Evolutionary conservation across 2,113 vertebrate genomes (phyloP).

Genomic region (Caranx melampygus): DNA sequence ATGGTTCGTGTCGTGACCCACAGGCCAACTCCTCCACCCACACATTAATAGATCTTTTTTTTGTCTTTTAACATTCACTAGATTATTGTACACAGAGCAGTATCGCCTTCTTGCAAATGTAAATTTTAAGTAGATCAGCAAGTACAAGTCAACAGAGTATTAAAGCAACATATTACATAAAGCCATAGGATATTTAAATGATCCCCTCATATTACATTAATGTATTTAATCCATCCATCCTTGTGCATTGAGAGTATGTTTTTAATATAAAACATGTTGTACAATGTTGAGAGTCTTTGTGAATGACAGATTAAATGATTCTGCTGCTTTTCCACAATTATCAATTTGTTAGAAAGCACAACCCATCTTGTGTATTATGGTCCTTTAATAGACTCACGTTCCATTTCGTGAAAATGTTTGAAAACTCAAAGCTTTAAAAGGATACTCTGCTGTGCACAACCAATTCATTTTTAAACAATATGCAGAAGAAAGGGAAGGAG

Average conservation of each 20-base stretch:
- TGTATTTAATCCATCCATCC: no score
- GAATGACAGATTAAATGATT: background rate
- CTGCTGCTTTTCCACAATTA: no score
- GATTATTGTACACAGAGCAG: background rate
- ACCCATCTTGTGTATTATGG: background rate
- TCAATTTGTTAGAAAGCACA: background rate
- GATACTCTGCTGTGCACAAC: background rate
- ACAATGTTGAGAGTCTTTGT: background rate
- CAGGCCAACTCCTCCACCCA: background rate
- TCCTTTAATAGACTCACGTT: background rate
- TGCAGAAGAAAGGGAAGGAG: constrained; percentile 15
- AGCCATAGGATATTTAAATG: no score
- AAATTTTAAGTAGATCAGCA: no score
- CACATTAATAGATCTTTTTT: background rate
- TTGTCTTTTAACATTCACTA: fast-evolving
- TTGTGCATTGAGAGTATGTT: no score
- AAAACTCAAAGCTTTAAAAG: background rate
- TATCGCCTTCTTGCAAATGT: background rate
- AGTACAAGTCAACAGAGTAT: no score
- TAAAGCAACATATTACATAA: no score
- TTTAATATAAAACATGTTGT: no score
- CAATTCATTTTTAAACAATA: background rate
- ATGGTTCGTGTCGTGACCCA: background rate
- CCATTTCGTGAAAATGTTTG: background rate
- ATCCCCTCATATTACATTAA: no score